These are phyloP conservation scores for Trypoxylus dichotomus DNA, from an alignment of 1,140 invertebrate genomes.

Conservation along the genomic window DNA sequence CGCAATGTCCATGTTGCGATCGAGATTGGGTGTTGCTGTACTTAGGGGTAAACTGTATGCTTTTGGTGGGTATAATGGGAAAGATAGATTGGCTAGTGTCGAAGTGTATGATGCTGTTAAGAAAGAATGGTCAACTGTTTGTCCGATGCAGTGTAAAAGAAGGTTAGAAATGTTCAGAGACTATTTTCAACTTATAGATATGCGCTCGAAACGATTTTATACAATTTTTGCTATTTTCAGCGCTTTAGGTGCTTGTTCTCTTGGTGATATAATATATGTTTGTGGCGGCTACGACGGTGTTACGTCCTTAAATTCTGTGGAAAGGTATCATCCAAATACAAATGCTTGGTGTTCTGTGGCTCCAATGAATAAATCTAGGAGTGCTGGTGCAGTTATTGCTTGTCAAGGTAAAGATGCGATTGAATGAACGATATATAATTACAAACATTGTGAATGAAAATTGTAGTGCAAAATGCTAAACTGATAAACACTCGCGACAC, in stretches of 20 bases:
- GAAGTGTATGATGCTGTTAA: slow-evolving; percentile 81
- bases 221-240: slow-evolving; percentile 56
- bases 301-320: slow-evolving; percentile 82
- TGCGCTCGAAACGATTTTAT: too few species aligned
- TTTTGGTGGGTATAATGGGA: slow-evolving; percentile 80
- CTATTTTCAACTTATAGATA: neutral
- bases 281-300: slow-evolving; percentile 91
- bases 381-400: slow-evolving; percentile 84
- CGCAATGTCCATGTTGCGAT: slow-evolving; percentile 83
- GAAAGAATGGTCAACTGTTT: slow-evolving; percentile 77
- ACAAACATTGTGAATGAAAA: too few species aligned
- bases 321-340: slow-evolving; percentile 76
- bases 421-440: neutral
- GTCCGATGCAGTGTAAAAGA: slow-evolving; percentile 81
- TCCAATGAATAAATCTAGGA: slow-evolving; percentile 87
- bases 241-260: slow-evolving; percentile 82
- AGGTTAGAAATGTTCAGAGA: slow-evolving; percentile 57
- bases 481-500: too few species aligned
- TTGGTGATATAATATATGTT: slow-evolving; percentile 81
- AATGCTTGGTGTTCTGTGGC: slow-evolving; percentile 75
- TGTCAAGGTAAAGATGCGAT: slow-evolving; percentile 59
- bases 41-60: slow-evolving; percentile 74
- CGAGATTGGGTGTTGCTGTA: slow-evolving; percentile 83
- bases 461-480: too few species aligned
- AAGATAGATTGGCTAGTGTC: slow-evolving; percentile 80